A percentile compares a stretch with the other conserved stretches of the same genome.
Evolutionary conservation across 2,113 vertebrate genomes (phyloP).

Genomic region (Promerops cafer): DNA sequence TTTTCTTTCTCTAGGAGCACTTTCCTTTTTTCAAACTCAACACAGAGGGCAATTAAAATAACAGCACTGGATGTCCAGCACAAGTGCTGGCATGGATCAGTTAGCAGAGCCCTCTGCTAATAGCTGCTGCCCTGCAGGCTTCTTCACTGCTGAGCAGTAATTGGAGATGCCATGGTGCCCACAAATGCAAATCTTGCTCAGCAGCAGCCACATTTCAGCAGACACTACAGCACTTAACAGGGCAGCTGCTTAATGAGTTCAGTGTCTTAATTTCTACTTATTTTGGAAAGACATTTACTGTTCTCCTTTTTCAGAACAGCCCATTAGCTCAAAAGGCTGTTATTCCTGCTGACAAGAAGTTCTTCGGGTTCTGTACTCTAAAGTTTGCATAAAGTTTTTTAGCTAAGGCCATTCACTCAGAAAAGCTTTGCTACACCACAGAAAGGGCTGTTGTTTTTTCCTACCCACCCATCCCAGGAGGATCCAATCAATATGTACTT

Average conservation of each 20-base stretch:
- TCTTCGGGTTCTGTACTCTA: not conserved
- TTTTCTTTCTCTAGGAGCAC: not conserved
- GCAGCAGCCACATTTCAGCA: not conserved
- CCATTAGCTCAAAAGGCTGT: not conserved
- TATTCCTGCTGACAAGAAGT: not conserved
- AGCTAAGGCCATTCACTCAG: not conserved
- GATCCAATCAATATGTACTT: not conserved
- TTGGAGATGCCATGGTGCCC: not conserved
- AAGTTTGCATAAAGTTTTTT: not conserved
- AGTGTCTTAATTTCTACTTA: not conserved
- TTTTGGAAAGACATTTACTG: not conserved
- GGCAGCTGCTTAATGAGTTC: not conserved
- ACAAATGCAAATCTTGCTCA: not conserved
- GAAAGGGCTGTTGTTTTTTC: not conserved
- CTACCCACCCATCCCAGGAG: not conserved
- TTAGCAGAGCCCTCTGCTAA: not conserved
- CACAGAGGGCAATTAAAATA: not conserved
- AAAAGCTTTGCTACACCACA: not conserved
- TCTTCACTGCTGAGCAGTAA: not conserved
- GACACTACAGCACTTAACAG: not conserved
- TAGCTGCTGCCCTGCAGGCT: not conserved
- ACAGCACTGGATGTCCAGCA: not conserved
- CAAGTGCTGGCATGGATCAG: not conserved
- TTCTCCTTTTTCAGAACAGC: not conserved
- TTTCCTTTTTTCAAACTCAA: not conserved